Conservation (phyloP, 1,140 invertebrate genomes). For the Drosophila guanche region DNA sequence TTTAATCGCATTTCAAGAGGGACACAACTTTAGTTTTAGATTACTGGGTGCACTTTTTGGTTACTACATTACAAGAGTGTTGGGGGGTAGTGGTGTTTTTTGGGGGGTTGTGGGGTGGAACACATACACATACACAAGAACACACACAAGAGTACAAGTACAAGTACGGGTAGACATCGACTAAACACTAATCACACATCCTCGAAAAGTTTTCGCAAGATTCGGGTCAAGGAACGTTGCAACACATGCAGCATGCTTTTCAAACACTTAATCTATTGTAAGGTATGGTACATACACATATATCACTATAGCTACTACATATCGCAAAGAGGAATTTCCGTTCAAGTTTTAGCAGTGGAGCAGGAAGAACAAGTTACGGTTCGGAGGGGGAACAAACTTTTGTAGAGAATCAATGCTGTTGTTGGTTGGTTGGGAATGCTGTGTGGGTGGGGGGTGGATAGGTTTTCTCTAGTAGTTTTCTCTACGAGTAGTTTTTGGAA, state of each 20-base stretch:
- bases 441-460: conserved; percentile 18
- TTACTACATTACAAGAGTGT: conserved; percentile 41
- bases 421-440: not conserved
- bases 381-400: conserved; percentile 21
- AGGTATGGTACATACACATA: conserved; percentile 3
- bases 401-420: conserved; percentile 51
- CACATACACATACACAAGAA: conserved; percentile 35
- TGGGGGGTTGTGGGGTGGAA: conserved; percentile 8
- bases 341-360: conserved; percentile 18
- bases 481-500: conserved; percentile 54
- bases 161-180: conserved; percentile 12
- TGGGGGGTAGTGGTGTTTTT: conserved; percentile 22
- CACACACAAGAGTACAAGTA: conserved; percentile 16
- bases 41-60: conserved; percentile 66
- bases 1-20: conserved; percentile 48
- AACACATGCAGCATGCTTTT: conserved; percentile 42
- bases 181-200: conserved; percentile 28
- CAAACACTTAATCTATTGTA: conserved; percentile 3
- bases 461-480: conserved; percentile 34
- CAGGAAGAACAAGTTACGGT: not conserved
- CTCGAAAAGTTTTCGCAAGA: not conserved
- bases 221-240: conserved; percentile 13
- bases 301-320: conserved; percentile 21
- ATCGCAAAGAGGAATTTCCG: conserved; percentile 16
- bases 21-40: conserved; percentile 53